phyloP scores from a whole-genome alignment of 2,888 invertebrate species.

The Cataglyphis altisquamis region DNA sequence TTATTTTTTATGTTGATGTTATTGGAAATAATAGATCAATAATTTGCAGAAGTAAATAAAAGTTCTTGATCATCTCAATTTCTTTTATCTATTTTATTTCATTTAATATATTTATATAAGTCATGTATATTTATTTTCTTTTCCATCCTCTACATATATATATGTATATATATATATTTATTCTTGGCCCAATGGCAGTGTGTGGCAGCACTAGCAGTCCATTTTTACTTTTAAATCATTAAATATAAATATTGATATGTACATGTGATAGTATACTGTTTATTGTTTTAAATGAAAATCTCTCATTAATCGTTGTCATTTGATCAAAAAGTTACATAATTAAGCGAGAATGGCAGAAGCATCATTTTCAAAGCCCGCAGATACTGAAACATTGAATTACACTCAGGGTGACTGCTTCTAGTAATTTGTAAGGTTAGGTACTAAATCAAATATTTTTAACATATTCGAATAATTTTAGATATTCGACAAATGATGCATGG shows the following conservation, averaged over 20 bases:
- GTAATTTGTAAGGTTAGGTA: constrained; percentile 26
- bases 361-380: constrained; percentile 67
- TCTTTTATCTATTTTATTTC: not conserved
- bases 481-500: constrained; percentile 96
- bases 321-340: not conserved
- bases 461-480: constrained; percentile 86
- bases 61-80: not conserved
- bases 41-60: not conserved
- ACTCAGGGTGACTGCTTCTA: constrained; percentile 73
- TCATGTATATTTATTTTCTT: not conserved
- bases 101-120: not conserved
- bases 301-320: constrained; percentile 13
- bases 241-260: constrained; percentile 6
- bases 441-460: not conserved
- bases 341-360: constrained; percentile 69
- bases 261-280: not conserved
- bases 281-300: not conserved
- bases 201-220: constrained; percentile 22
- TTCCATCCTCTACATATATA: not conserved
- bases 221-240: not conserved
- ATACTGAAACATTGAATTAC: constrained; percentile 78
- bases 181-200: not conserved
- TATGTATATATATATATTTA: not conserved
- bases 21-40: not conserved
- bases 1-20: not conserved